Evolutionary conservation across 2,888 invertebrate genomes (phyloP).

Genomic region (Noctua fimbriata): DNA sequence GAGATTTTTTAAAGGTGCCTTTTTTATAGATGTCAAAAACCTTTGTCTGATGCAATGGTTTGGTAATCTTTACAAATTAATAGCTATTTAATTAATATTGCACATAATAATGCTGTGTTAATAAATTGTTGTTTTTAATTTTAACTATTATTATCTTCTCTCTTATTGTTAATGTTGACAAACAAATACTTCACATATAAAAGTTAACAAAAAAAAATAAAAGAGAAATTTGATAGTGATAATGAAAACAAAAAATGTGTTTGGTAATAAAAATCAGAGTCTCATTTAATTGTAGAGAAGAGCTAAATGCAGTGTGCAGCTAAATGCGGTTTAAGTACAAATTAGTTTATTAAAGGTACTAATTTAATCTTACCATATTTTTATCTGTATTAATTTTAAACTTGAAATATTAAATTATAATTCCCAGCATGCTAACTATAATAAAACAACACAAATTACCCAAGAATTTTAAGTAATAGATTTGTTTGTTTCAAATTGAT

Average conservation of each 20-base stretch:
- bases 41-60: background rate
- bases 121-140: background rate
- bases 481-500: conserved; percentile 1
- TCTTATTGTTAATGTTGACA: background rate
- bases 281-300: background rate
- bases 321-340: background rate
- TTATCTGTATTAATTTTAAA: background rate
- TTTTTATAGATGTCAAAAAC: background rate
- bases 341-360: background rate
- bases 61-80: background rate
- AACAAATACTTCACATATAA: background rate
- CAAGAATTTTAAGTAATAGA: background rate
- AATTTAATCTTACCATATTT: background rate
- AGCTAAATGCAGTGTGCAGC: background rate
- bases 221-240: background rate
- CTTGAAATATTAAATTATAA: background rate
- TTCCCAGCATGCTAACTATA: background rate
- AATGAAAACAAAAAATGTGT: background rate
- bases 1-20: background rate
- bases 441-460: background rate
- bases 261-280: background rate
- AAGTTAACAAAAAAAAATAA: background rate
- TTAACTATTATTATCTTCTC: background rate
- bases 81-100: background rate
- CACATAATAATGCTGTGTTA: background rate